phyloP scores from a whole-genome alignment of 2,113 vertebrate genomes.

The Porphyrio hochstetteri region DNA sequence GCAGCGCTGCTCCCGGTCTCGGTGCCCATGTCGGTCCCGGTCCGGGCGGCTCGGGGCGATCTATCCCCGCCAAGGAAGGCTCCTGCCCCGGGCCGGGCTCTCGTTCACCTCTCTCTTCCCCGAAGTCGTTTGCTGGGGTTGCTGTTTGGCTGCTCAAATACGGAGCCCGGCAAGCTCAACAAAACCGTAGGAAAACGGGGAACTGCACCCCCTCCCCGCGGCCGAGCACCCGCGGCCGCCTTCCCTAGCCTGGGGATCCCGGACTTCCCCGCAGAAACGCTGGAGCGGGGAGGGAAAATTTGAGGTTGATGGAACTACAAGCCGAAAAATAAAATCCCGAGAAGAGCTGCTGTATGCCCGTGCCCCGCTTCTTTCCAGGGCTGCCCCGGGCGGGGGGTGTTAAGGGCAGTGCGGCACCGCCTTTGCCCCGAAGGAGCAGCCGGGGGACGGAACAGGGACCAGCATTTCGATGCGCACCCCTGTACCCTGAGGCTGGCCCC shows the following conservation, averaged over 20 bases:
- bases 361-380: not conserved
- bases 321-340: not conserved
- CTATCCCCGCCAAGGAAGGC: not conserved
- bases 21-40: not conserved
- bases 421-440: not conserved
- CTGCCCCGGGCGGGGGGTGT: not conserved
- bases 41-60: not conserved
- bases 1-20: not conserved
- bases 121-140: conserved; percentile 9
- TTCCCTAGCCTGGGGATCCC: not conserved
- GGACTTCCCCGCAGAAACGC: not conserved
- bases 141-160: not conserved
- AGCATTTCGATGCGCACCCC: not conserved
- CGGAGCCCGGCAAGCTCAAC: not conserved
- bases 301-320: not conserved
- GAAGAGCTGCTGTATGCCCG: not conserved
- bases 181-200: not conserved
- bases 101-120: not conserved
- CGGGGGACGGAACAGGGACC: not conserved
- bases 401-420: not conserved
- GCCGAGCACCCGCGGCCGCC: not conserved
- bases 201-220: not conserved
- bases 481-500: not conserved
- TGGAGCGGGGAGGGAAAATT: not conserved
- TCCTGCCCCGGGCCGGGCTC: not conserved